These are phyloP conservation scores for Rhadina sibilatrix DNA, from an alignment of 2,113 vertebrate species.

Conservation along the genomic window DNA sequence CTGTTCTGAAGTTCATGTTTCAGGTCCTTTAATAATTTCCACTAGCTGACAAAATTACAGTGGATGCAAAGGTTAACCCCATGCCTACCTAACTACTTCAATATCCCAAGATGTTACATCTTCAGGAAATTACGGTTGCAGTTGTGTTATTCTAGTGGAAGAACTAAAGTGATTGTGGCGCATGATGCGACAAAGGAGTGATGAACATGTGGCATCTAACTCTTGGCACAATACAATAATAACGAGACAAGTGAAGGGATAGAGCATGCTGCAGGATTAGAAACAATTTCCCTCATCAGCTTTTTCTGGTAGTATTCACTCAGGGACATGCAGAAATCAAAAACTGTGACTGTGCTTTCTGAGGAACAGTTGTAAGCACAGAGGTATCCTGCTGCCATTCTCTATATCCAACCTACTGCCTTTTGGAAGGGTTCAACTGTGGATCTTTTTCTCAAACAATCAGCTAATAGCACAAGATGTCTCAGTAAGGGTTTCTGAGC, in stretches of 20 bases:
- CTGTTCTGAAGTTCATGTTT: not conserved
- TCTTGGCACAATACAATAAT: not conserved
- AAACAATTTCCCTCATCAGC: not conserved
- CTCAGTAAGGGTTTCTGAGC: not conserved
- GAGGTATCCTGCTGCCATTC: not conserved
- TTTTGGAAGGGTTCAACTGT: not conserved
- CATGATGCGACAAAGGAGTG: not conserved
- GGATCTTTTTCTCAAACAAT: not conserved
- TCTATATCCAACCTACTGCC: not conserved
- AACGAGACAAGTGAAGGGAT: not conserved
- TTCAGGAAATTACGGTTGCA: not conserved
- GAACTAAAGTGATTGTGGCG: not conserved
- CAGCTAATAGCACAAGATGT: not conserved
- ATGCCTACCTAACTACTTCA: not conserved
- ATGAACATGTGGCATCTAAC: not conserved
- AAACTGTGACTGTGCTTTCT: not conserved
- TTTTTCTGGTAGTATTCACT: not conserved
- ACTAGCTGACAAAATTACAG: not conserved
- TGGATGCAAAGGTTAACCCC: not conserved
- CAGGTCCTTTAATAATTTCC: not conserved
- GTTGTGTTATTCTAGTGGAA: not conserved
- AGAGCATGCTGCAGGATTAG: not conserved
- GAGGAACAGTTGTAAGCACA: not conserved
- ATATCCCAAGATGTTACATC: not conserved
- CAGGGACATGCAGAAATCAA: not conserved